Evolutionary conservation across 92 coral and sea anemone species (phyloP).

Genomic region (Pocillopora meandrina): DNA sequence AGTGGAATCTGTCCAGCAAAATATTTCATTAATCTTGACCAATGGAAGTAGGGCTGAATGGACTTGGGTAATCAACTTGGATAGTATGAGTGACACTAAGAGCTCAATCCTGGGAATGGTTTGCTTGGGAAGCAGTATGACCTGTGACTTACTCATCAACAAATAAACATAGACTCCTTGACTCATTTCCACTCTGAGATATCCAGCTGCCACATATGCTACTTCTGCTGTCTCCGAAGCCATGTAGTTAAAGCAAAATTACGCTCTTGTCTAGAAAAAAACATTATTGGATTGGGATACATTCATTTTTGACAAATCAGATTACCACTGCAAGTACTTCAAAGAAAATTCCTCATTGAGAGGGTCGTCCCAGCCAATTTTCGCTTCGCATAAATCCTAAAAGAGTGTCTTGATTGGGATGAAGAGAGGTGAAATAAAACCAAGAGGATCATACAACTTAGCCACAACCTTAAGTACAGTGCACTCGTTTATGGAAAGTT

Average conservation of each 20-base stretch:
- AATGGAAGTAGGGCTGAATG: background rate
- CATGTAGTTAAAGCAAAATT: background rate
- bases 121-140: too few species aligned
- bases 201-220: conserved; percentile 31
- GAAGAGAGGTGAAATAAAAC: conserved; percentile 23
- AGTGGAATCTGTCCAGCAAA: conserved; percentile 24
- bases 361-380: conserved; percentile 21
- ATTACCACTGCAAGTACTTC: background rate
- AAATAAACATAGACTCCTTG: background rate
- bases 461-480: conserved; percentile 13
- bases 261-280: background rate
- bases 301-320: conserved; percentile 15
- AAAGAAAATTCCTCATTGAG: background rate
- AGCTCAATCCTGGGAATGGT: too few species aligned
- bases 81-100: too few species aligned
- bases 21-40: conserved; percentile 21
- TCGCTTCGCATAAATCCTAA: conserved; percentile 12
- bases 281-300: conserved; percentile 17
- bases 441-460: conserved; percentile 26
- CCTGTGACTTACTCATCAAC: background rate
- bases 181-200: conserved; percentile 20
- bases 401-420: conserved; percentile 6
- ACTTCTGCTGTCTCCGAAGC: conserved; percentile 22
- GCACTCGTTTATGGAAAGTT: background rate
- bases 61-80: too few species aligned